Evolutionary conservation across 2,797 vertebrate genomes (phyloP).

Genomic region (Platyrinchus mystaceus): DNA sequence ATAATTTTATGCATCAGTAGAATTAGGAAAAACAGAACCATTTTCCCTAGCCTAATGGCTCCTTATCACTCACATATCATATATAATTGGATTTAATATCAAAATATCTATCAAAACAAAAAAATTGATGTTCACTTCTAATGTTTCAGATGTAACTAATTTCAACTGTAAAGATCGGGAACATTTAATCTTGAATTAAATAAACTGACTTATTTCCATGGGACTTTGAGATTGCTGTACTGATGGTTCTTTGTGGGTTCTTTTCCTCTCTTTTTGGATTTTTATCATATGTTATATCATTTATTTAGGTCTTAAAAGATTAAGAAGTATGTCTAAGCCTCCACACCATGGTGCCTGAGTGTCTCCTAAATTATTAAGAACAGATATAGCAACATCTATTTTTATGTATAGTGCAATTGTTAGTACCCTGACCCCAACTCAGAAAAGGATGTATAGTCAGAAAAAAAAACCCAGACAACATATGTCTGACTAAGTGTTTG

Average conservation of each 20-base stretch:
- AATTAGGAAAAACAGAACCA: neutral
- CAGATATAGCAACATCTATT: slow-evolving; percentile 25
- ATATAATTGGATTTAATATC: neutral
- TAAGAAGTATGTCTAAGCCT: slow-evolving; percentile 4
- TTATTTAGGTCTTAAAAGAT: slow-evolving; percentile 29
- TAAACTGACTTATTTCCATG: neutral
- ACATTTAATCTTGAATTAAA: neutral
- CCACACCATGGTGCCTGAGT: slow-evolving; percentile 16
- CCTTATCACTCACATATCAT: neutral
- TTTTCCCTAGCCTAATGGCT: neutral
- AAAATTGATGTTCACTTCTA: neutral
- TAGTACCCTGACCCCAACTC: neutral
- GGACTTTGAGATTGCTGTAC: neutral
- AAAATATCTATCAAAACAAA: neutral
- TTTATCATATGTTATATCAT: slow-evolving; percentile 22
- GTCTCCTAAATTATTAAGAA: slow-evolving; percentile 53
- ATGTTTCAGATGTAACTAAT: slow-evolving; percentile 22
- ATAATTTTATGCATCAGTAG: neutral
- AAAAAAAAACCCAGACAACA: neutral
- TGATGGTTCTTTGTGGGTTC: neutral
- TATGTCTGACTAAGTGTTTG: neutral
- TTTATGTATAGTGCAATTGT: neutral
- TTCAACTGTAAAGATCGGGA: neutral
- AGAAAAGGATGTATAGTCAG: neutral
- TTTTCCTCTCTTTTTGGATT: slow-evolving; percentile 10